These are phyloP conservation scores for Protonemura montana DNA, from an alignment of 2,888 invertebrate species.

Conservation along the genomic window DNA sequence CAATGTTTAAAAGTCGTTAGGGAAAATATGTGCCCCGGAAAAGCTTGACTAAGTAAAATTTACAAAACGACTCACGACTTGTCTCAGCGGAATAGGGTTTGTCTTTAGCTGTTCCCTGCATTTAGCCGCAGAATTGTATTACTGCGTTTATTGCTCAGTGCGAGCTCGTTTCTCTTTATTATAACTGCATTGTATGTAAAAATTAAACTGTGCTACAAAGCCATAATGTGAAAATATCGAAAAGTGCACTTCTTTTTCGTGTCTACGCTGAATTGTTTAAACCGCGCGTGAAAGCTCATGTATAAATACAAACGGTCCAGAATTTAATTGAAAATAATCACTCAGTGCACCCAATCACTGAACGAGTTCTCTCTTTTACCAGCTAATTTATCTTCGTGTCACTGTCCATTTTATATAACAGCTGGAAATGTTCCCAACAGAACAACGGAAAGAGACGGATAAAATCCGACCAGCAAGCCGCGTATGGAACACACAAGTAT, in stretches of 20 bases:
- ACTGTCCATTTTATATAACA: slow-evolving; percentile 3
- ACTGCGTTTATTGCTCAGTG: not conserved
- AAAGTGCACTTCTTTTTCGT: not conserved
- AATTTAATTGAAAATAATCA: slow-evolving; percentile 4
- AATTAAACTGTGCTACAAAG: not conserved
- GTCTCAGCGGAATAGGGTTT: not conserved
- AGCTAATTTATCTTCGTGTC: slow-evolving; percentile 12
- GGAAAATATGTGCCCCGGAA: not conserved
- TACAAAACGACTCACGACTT: not conserved
- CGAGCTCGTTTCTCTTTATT: not conserved
- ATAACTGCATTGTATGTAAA: not conserved
- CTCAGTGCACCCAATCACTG: not conserved
- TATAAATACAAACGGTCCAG: not conserved
- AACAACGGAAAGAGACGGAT: slow-evolving; percentile 7
- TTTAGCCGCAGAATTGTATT: not conserved
- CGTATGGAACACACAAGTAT: not conserved
- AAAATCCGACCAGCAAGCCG: not conserved
- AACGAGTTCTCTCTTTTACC: not conserved
- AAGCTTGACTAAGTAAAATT: slow-evolving; percentile 7
- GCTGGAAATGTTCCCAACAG: not conserved
- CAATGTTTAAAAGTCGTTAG: not conserved
- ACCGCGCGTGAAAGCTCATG: not conserved
- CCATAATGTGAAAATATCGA: not conserved
- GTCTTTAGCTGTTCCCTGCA: not conserved
- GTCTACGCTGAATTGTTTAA: not conserved